These are phyloP conservation scores for Hipposideros larvatus DNA, from an alignment of 2,797 vertebrate genomes.

Conservation along the genomic window DNA sequence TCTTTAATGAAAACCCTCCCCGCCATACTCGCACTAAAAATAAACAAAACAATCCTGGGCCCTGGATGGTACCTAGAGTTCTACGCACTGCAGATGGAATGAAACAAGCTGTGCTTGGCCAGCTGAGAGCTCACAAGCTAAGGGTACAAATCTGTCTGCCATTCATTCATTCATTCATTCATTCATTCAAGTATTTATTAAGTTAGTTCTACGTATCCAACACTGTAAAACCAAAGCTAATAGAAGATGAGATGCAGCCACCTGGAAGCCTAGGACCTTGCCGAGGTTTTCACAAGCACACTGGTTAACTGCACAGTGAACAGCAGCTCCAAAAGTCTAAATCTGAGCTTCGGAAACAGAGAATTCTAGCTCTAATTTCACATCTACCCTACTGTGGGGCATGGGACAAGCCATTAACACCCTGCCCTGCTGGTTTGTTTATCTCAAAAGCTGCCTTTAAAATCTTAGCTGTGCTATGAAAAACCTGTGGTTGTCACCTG, in stretches of 20 bases:
- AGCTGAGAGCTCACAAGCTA: not conserved
- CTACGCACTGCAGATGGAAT: not conserved
- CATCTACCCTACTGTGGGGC: not conserved
- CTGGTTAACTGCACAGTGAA: not conserved
- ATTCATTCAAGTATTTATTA: not conserved
- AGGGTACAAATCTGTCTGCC: not conserved
- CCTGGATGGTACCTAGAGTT: not conserved
- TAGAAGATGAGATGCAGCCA: not conserved
- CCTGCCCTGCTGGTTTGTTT: not conserved
- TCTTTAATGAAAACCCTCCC: not conserved
- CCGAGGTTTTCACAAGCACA: not conserved
- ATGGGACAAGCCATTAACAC: not conserved
- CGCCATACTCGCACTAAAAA: not conserved
- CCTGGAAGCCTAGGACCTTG: not conserved
- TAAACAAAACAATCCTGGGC: not conserved
- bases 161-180: not conserved
- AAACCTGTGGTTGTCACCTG: not conserved
- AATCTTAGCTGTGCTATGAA: not conserved
- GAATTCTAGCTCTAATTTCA: conserved; percentile 38
- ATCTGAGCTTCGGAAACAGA: conserved; percentile 43
- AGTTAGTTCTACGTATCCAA: not conserved
- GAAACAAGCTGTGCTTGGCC: not conserved
- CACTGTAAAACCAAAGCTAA: not conserved
- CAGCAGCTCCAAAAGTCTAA: not conserved
- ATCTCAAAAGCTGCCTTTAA: conserved; percentile 53